Base-by-base conservation (phyloP, 2,797 vertebrate species). In the Cynopterus sphinx region DNA sequence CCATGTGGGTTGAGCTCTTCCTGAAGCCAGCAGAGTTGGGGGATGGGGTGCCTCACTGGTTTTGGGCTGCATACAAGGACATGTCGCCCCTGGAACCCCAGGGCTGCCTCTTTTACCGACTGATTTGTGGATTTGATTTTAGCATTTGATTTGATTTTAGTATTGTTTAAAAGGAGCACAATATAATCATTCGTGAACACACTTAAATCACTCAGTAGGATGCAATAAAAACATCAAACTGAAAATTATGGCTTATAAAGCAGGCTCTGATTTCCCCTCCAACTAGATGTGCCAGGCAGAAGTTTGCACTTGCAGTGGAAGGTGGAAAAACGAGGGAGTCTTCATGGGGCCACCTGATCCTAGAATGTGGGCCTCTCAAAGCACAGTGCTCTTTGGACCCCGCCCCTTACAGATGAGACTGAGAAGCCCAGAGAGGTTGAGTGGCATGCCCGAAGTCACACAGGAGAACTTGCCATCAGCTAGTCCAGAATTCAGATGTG, bases 191-290 rank as follows among this genome's bases (percentile, higher is more conserved):
- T 92, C 96, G 93, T 26, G 83, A 96, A 78, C 95, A 92, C n/a
- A 85, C 90, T 95, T 97, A 97, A 97, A 97, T 98, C 97, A 97
- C 87, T 95, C 70, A 0, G 90, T 55, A 31, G 63, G 65, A 81
- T 87, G 67, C 95, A 95, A 95, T 97, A 96, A 95, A 97, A 96
- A 95, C 92, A 94, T 96, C 96, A 94, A 84, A 97, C 73, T 33
- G 33, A 92, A 96, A 97, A 87, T 95, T 90, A 96, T 36, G 41
- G 86, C 78, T 92, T 92, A 49, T 61, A 97, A 96, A 93, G 79
- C 71, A 96, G 78, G 41, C 65, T 95, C 55, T 71, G 87, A 74
- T 46, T 97, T 96, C 79, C 59, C 22, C 31, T 95, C 79, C 70
- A 74, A 73, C 57, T 46, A 63, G 57, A 59, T 28, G 31, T 82